These are phyloP conservation scores for Drosophila kanapiae DNA, from an alignment of 1,140 invertebrate genomes.

Conservation along the genomic window DNA sequence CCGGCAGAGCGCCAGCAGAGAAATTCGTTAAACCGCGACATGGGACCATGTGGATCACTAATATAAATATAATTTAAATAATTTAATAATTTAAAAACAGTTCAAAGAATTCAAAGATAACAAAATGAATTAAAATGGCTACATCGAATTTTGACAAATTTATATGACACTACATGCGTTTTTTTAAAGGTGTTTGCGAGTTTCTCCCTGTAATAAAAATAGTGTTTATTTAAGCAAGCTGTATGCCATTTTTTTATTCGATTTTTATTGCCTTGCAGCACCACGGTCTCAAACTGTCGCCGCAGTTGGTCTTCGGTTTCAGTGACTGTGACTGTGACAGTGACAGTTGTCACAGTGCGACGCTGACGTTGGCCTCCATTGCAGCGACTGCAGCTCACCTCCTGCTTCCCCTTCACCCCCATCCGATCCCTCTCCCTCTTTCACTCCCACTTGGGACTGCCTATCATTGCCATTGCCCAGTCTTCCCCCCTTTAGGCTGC, in stretches of 20 bases:
- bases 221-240: not conserved
- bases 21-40: too few species aligned
- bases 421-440: not conserved
- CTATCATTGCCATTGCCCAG: constrained; percentile 10
- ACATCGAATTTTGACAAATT: too few species aligned
- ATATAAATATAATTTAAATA: too few species aligned
- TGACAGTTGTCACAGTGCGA: constrained; percentile 68
- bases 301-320: constrained; percentile 37
- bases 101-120: too few species aligned
- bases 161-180: too few species aligned
- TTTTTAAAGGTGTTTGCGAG: too few species aligned
- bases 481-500: not conserved
- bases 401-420: not conserved
- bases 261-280: not conserved
- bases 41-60: too few species aligned
- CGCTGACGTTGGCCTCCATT: constrained; percentile 72
- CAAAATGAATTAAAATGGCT: too few species aligned
- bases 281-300: constrained; percentile 25
- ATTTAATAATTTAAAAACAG: too few species aligned
- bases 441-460: constrained; percentile 10
- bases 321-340: constrained; percentile 65
- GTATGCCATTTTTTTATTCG: not conserved
- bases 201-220: not conserved
- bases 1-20: too few species aligned
- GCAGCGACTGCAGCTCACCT: constrained; percentile 27